Evolutionary conservation across 2,888 invertebrate species (phyloP), one percentile per base, ranked within the genome.

Genomic region (Drosophila mayaguana): DNA sequence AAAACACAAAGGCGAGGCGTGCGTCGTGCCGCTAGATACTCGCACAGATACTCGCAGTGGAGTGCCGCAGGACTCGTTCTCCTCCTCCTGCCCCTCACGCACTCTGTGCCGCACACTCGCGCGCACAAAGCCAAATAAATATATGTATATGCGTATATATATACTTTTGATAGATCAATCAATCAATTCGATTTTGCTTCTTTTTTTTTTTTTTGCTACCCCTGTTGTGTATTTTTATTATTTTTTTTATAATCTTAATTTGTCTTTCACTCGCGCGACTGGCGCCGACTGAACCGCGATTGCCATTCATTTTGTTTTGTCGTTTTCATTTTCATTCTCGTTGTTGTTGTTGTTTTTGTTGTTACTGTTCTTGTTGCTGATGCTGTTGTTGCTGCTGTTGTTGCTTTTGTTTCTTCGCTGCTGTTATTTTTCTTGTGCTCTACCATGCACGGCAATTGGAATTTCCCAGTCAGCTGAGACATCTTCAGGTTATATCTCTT

Each of bases 191-290:
- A 55, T 55, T 71, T 78, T 70, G 68, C 57, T 67, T 71, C 8
- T 28, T 28, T 70, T 70, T 60, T 67, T 71, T 28, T 28, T 28
- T 5, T 57, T 62, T 72, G 20, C 67, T 67, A 34, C 32, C 56
- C 59, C 48, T 70, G 51, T 60, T 80, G 61, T 86, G 79, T 85
- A 64, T 88, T 84, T 81, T 84, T 89, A 78, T 89, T 85, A 80
- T 84, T 76, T 78, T 80, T 87, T 89, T 80, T 89, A 89, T 87
- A 87, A 89, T 87, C 89, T 87, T 87, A 87, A 87, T 89, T 87
- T 87, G 86, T 87, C 89, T 87, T 87, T 87, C 89, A 85, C 68
- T 82, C 83, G 83, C 86, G 84, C 82, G 79, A 83, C 73, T 82
- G 79, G 77, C 81, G 64, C 81, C 87, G 83, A 85, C 83, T 87